Evolutionary conservation across 30 jellyfish, hydroid and myxozoan species (phyloP), one percentile per base, ranked within the genome.

Genomic region (Pseudorhiza aurosa): DNA sequence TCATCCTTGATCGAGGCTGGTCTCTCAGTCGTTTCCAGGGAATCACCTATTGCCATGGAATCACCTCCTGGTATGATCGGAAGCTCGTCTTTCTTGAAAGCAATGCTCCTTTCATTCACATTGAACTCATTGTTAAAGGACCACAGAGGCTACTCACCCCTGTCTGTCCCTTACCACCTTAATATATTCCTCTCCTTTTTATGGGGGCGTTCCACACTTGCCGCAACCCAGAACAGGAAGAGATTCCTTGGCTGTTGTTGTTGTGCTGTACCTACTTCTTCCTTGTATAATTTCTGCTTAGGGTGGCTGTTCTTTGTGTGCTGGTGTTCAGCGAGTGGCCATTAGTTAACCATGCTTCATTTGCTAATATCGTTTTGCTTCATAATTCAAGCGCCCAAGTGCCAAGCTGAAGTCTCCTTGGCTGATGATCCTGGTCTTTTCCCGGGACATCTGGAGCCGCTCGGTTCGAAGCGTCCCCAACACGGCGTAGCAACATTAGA

Each of bases 401-500:
- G 84, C 29, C 53, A 30, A 3, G 91, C 70, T 31, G 89, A 59
- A 4, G 89, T 85, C 12, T 75, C 96, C 57, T 89, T 87, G 35
- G 15, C 75, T 12, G 97, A 75, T 22, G 93, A 89, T 58, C 97
- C 97, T 8, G 58, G 93, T 1, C 85, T 83, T 36, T 90, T 75
- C 71, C 98, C 98, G 2, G 98, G 98, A 4, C 98, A 90, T 73
- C 58, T 90, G 72, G 81, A 90, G 40, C 98, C 98, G 33, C 19
- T 90, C 10, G 98, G 96, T 2, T 50, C 98, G 29, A 73, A 82
- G 40, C 90, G 87, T 58, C 96, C 94, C 0, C 94, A 76, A 22
- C 31, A 58, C 27, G 65, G 67, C n/a, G 84, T 90, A 44, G 94
- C 64, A 49, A 51, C 75, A 2, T 35, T 90, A 0, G 78, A 68